Evolutionary conservation across 2,113 vertebrate species (phyloP).

Genomic region (Equus przewalskii): DNA sequence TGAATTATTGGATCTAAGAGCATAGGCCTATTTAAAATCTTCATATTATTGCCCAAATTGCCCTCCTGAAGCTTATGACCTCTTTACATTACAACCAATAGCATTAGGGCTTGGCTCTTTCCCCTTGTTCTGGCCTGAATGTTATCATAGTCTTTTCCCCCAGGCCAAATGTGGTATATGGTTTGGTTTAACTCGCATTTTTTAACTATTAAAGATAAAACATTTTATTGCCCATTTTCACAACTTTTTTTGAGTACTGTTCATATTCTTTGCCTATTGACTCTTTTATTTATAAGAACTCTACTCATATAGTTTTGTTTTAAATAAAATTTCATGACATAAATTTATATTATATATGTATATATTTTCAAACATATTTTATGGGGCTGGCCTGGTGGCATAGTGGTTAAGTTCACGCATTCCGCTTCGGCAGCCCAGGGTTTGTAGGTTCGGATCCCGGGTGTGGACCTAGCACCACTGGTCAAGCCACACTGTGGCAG

Average conservation of each 20-base stretch:
- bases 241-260: not conserved
- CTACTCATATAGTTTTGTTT: not conserved
- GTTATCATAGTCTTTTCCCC: not conserved
- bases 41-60: not conserved
- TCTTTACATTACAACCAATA: not conserved
- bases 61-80: not conserved
- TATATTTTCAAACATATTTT: not conserved
- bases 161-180: not conserved
- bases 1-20: not conserved
- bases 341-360: not conserved
- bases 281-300: conserved; percentile 3
- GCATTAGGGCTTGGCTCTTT: not conserved
- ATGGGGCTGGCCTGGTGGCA: too few species aligned
- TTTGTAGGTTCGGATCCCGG: too few species aligned
- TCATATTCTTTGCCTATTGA: not conserved
- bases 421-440: too few species aligned
- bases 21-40: not conserved
- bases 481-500: too few species aligned
- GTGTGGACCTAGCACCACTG: too few species aligned
- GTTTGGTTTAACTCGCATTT: not conserved
- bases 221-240: not conserved
- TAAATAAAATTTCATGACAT: not conserved
- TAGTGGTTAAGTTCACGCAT: too few species aligned
- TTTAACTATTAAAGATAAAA: conserved; percentile 35
- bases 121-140: not conserved